Base-by-base conservation (phyloP, 1,140 invertebrate species). In the Danaus melanippus region DNA sequence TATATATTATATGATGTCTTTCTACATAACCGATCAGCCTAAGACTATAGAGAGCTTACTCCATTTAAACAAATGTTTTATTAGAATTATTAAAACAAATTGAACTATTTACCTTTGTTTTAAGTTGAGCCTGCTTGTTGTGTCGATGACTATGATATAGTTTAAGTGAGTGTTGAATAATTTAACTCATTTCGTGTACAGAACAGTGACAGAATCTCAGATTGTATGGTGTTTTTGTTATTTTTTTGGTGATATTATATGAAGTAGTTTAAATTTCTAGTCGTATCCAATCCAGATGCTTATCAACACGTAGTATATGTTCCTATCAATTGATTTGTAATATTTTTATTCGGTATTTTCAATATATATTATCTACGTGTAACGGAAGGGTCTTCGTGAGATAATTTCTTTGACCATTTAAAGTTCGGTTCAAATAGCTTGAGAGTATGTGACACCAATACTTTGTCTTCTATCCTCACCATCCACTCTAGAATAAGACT, bases 21-120 rank as follows among this genome's bases (percentile, higher is more conserved):
- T 76, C 69, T 70, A 69, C 68, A 74, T 61, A 60, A 61, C 67
- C 71, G 66, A 68, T 66, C 75, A 83, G 81, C 81, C 83, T 86
- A 84, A 86, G 70, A 76, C 66, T 64, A 79, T 82, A 84, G 71
- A 84, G 83, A 86, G 84, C 81, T 86, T 84, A 84, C 66, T 69
- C 68, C 68, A 75, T 76, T 71, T 71, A 71, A 77, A 75, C 79
- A 75, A 84, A 84, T 80, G 79, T 79, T 82, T 82, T 84, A 82
- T 77, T 84, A 80, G 76, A 68, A 74, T 63, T 83, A 81, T 79
- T 72, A 78, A 74, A 69, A 78, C 65, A 73, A 69, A 77, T 70
- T 60, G 64, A 75, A 77, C 55, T 84, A 84, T 83, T 84, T 84
- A 84, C 79, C 78, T 76, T 73, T 79, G 79, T 84, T 84, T 71